These are phyloP conservation scores for Agonopterix alstromeriana DNA, from an alignment of 2,888 invertebrate species.

Conservation along the genomic window DNA sequence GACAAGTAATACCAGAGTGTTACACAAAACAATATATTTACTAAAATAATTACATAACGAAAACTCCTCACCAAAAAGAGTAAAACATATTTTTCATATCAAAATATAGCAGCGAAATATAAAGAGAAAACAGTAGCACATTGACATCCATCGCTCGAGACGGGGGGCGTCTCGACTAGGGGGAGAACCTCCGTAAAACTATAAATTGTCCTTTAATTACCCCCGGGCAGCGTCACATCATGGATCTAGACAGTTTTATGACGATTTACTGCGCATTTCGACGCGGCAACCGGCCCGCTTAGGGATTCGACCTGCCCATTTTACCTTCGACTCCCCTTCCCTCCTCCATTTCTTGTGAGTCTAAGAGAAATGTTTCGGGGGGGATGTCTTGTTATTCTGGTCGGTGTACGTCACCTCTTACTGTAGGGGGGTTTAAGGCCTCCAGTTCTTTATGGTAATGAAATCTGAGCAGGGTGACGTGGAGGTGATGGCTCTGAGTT, in stretches of 20 bases:
- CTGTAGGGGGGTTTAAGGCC: constrained; percentile 74
- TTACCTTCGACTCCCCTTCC: constrained; percentile 24
- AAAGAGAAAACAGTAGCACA: constrained; percentile 37
- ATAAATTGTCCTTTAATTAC: constrained; percentile 79
- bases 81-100: too few species aligned
- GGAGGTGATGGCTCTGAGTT: constrained; percentile 67
- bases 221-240: constrained; percentile 82
- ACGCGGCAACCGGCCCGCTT: constrained; percentile 57
- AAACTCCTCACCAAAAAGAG: too few species aligned
- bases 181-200: constrained; percentile 60
- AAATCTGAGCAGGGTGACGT: constrained; percentile 77
- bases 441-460: constrained; percentile 77
- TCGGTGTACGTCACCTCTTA: constrained; percentile 49
- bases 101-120: constrained; percentile 13
- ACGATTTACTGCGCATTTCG: constrained; percentile 77
- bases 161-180: constrained; percentile 33
- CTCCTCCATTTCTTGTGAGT: constrained; percentile 10
- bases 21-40: too few species aligned
- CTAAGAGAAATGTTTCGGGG: constrained; percentile 9
- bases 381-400: constrained; percentile 17
- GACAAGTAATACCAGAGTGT: too few species aligned
- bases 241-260: constrained; percentile 85
- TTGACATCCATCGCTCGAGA: constrained; percentile 31
- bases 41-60: too few species aligned
- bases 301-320: constrained; percentile 57